phyloP scores from a whole-genome alignment of 2,888 invertebrate species.

The Thereva unica region DNA sequence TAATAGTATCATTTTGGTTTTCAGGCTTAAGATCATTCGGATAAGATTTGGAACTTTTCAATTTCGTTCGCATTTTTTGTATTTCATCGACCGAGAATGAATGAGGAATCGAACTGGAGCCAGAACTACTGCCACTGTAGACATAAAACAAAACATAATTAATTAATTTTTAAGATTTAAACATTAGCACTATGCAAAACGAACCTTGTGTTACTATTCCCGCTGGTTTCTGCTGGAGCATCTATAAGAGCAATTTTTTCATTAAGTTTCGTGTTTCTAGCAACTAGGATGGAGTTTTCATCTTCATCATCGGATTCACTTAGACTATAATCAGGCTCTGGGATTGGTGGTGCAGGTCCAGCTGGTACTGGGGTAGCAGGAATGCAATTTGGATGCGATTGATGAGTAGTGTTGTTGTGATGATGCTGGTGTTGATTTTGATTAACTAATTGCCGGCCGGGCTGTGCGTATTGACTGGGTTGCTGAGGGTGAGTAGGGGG shows the following conservation, averaged over 20 bases:
- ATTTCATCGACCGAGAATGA: slow-evolving; percentile 89
- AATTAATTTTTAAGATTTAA: neutral
- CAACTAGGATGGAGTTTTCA: slow-evolving; percentile 59
- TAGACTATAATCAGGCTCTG: slow-evolving; percentile 89
- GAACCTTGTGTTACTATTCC: slow-evolving; percentile 74
- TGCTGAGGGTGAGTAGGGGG: slow-evolving; percentile 33
- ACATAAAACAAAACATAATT: neutral
- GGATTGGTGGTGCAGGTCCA: slow-evolving; percentile 73
- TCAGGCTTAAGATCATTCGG: slow-evolving; percentile 75
- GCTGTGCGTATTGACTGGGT: slow-evolving; percentile 57
- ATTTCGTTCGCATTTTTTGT: slow-evolving; percentile 80
- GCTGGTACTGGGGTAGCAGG: slow-evolving; percentile 43
- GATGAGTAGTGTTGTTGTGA: slow-evolving; percentile 43
- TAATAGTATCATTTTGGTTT: slow-evolving; percentile 51
- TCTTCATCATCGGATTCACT: slow-evolving; percentile 85
- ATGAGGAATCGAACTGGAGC: slow-evolving; percentile 78
- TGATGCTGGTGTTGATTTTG: slow-evolving; percentile 45
- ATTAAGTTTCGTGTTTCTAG: slow-evolving; percentile 60
- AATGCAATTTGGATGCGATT: slow-evolving; percentile 15
- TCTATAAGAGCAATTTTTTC: slow-evolving; percentile 61
- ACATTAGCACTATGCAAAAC: slow-evolving; percentile 17
- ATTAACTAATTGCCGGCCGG: slow-evolving; percentile 45
- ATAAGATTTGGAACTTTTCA: slow-evolving; percentile 85
- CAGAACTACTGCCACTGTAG: slow-evolving; percentile 71
- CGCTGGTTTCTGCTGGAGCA: slow-evolving; percentile 68